Conservation (phyloP, 2,888 invertebrate genomes). For the Caenorhabditis zanzibari region DNA sequence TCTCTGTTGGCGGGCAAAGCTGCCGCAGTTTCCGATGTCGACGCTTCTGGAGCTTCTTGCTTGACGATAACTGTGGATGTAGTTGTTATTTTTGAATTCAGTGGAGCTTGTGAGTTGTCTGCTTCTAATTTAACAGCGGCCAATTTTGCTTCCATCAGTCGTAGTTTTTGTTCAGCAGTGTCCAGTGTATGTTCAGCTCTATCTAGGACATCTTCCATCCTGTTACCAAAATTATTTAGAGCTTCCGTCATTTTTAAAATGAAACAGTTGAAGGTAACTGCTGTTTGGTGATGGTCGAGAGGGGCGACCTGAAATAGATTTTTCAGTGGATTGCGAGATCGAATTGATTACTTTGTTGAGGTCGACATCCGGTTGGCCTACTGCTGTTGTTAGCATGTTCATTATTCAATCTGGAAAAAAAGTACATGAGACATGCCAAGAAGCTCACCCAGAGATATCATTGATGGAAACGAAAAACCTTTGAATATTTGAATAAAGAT, state of each 20-base stretch:
- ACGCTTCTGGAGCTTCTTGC: not conserved
- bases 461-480: not conserved
- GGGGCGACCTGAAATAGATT: slow-evolving; percentile 50
- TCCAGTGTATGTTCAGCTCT: slow-evolving; percentile 62
- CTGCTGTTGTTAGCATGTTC: too few relatives aligned
- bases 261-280: slow-evolving; percentile 70
- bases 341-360: slow-evolving; percentile 22
- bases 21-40: slow-evolving; percentile 7
- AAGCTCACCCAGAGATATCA: not conserved
- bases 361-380: not conserved
- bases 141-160: slow-evolving; percentile 53
- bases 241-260: slow-evolving; percentile 63
- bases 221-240: slow-evolving; percentile 63
- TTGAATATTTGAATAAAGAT: too few relatives aligned
- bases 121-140: slow-evolving; percentile 23
- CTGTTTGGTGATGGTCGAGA: slow-evolving; percentile 66
- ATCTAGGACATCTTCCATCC: slow-evolving; percentile 42
- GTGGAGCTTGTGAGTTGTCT: not conserved
- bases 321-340: not conserved
- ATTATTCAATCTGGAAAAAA: too few relatives aligned
- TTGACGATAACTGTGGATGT: not conserved
- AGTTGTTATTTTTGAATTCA: not conserved
- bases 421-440: too few relatives aligned
- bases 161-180: slow-evolving; percentile 63
- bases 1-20: not conserved